Evolutionary conservation across 35 echinoderm and acorn worm genomes (phyloP), one percentile per base, ranked within the genome.

Genomic region (Diadema setosum): DNA sequence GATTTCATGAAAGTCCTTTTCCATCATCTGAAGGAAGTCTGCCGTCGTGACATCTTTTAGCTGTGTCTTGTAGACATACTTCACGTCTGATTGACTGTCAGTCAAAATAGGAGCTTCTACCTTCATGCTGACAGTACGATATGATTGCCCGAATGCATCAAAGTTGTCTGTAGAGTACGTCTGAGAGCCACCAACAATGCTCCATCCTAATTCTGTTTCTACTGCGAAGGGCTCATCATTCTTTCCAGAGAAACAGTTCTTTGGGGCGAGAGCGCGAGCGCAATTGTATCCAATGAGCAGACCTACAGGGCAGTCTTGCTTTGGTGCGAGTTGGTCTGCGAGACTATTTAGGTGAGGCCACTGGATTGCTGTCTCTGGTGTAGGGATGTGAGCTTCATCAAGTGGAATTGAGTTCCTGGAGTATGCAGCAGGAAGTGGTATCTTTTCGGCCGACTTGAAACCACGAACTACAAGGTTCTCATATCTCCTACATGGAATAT

Each of bases 261-360:
- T 35, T 20, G 90, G 94, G 6, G 70, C 85, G 4, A 96, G 75
- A 29, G 94, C 94, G 18, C 58, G 42, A 12, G 94, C 56, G 27
- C 94, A 96, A 69, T 91, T 96, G 39, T 91, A 92, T 21, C 94
- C 89, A 45, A 96, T 96, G 1, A 96, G 59, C 34, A 97, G 40
- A 2, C 86, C 94, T 30, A 93, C 73, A 16, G 65, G 9, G 23
- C 86, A 88, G 36, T 56, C 26, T 49, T 81, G 67, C 14, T 20
- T 29, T 26, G 42, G 6, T 26, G 44, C 24, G 5, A 88, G 39
- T 6, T 81, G 42, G 64, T 88, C 35, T 12, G 3, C 21, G 34
- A 88, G 70, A 18, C 85, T 67, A 21, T 43, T 45, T 25, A 52
- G 46, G 41, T 88, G 69, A 81, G 65, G 70, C 86, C 86, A 49